Conservation (phyloP, 2,888 invertebrate genomes). For the Argyresthia albistria region DNA sequence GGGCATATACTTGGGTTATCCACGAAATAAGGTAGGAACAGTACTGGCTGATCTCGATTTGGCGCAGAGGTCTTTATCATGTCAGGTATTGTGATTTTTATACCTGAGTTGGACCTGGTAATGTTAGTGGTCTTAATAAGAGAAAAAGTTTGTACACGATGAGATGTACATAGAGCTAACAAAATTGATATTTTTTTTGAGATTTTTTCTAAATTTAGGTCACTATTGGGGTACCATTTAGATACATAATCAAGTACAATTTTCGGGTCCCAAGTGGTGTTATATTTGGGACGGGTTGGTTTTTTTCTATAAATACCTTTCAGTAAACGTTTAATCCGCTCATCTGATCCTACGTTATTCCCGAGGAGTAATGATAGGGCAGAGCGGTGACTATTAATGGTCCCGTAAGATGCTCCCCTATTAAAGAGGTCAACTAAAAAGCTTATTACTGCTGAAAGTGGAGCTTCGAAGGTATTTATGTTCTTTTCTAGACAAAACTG, state of each 20-base stretch:
- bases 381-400: conserved; percentile 1
- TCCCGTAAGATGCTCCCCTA: background rate
- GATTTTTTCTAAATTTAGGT: background rate
- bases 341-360: background rate
- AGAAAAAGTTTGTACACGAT: background rate
- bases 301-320: background rate
- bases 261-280: background rate
- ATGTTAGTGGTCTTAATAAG: background rate
- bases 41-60: too few relatives aligned
- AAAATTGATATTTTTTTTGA: background rate
- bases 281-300: background rate
- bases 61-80: background rate
- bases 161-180: background rate
- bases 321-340: background rate
- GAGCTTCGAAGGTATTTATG: background rate
- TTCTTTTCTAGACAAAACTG: conserved; percentile 4
- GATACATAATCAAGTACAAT: background rate
- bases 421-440: background rate
- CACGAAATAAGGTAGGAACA: too few relatives aligned
- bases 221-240: background rate
- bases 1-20: too few relatives aligned
- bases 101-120: background rate
- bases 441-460: background rate
- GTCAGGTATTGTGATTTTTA: background rate
- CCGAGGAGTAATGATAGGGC: background rate